Base-by-base conservation (phyloP, 2,797 vertebrate species). In the Stomatorhinus walkeri region DNA sequence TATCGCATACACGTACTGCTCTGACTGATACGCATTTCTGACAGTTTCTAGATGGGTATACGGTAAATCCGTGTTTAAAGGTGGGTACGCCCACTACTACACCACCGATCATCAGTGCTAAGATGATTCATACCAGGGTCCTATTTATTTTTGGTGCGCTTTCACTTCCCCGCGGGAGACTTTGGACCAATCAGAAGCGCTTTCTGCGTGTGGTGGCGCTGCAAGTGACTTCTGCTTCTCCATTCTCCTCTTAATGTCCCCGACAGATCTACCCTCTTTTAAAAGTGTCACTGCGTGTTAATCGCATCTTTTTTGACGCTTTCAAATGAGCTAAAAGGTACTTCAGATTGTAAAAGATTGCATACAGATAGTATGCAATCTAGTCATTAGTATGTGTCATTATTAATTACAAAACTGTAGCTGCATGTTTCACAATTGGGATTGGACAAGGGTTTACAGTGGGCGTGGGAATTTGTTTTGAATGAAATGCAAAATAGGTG, bases 161-260 rank as follows among this genome's bases (percentile, higher is more conserved):
- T 22, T 59, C 3, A 40, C 86, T 51, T 84, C 91, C 56, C 86
- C 88, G 91, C 92, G 92, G 91, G 91, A 91, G 88, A 84, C 87
- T 87, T 91, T 90, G 49, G 86, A 87, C 93, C 93, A 94, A 94
- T 94, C 91, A 88, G 91, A 14, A 19, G 22, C 0, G 36, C 24
- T 64, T 72, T 76, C 19, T 49, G 87, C 68, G 89, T 91, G 85
- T 89, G 85, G 36, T 87, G 79, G 43, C 51, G 92, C 76, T 92
- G 72, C 43, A 10, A 7, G 88, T 90, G 92, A 93, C 46, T 90
- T 89, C 46, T 79, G 79, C 88, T 90, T 90, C 43, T 76, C 92
- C 91, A 89, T 91, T 87, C 90, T 87, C 84, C 87, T 87, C 16
- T 22, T 48, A 84, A 86, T 92, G 89, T 91, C 85, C 68, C 43